Evolutionary conservation across 1,140 invertebrate species (phyloP).

Genomic region (Eumeta japonica): DNA sequence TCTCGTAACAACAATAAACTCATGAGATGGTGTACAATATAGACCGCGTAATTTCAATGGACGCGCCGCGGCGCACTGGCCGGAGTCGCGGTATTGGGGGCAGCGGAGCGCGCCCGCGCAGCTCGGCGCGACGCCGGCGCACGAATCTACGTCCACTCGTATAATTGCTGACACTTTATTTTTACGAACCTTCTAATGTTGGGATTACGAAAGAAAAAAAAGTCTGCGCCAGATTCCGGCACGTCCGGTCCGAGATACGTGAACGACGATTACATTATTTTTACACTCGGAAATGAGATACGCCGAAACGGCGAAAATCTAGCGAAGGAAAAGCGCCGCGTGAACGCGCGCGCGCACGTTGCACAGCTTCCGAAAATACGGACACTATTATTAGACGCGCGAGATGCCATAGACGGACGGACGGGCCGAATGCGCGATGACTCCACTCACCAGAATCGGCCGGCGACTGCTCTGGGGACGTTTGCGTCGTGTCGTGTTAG

Average conservation of each 20-base stretch:
- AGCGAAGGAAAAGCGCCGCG: conserved; percentile 3
- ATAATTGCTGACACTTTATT: no score
- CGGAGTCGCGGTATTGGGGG: no score
- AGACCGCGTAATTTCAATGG: no score
- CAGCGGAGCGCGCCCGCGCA: no score
- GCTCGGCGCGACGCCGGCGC: no score
- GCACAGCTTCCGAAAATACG: conserved; percentile 9
- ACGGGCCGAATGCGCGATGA: conserved; percentile 23
- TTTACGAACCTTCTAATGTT: no score
- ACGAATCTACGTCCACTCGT: no score
- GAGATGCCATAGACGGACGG: conserved; percentile 18
- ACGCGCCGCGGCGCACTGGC: no score
- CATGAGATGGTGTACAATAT: no score
- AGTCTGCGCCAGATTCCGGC: conserved; percentile 27
- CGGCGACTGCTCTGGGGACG: conserved; percentile 33
- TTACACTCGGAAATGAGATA: background rate
- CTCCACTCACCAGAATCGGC: conserved; percentile 48
- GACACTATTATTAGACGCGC: conserved; percentile 8
- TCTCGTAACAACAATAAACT: no score
- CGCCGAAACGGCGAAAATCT: no score
- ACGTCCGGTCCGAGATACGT: conserved; percentile 10
- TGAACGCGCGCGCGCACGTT: no score
- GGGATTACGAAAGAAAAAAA: conserved; percentile 14
- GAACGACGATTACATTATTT: background rate
- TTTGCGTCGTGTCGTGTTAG: conserved; percentile 35